Conservation (phyloP, 2,888 invertebrate species). For the Apotomis betuletana region DNA sequence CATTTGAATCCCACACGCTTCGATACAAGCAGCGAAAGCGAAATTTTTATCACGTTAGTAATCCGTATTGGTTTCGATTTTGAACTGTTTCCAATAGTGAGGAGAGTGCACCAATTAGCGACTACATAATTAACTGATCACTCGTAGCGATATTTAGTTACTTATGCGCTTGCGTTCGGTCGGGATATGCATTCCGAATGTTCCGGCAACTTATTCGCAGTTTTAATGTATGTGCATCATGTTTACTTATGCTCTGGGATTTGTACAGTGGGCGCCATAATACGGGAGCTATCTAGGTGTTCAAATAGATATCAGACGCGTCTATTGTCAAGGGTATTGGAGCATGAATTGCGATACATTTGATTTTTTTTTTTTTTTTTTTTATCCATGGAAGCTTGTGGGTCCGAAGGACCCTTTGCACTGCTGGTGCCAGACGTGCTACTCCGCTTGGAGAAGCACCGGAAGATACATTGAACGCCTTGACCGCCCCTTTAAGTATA, state of each 20-base stretch:
- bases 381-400: no score
- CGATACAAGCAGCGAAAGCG: conserved; percentile 35
- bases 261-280: no score
- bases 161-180: conserved; percentile 2
- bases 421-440: no score
- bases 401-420: no score
- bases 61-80: conserved; percentile 1
- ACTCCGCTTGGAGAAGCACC: no score
- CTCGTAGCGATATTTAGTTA: conserved; percentile 2
- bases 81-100: conserved; percentile 10
- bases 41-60: conserved; percentile 7
- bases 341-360: no score
- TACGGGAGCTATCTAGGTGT: no score
- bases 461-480: no score
- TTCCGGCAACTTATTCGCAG: not conserved
- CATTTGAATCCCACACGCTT: conserved; percentile 29
- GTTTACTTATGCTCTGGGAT: not conserved
- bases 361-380: no score
- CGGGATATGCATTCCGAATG: conserved; percentile 14
- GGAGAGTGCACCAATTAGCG: conserved; percentile 6
- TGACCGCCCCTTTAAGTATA: no score
- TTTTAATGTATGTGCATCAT: not conserved
- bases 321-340: no score
- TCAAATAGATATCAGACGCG: no score
- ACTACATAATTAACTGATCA: conserved; percentile 17